Conservation (phyloP, 2,888 invertebrate genomes). For the Oligia strigilis region DNA sequence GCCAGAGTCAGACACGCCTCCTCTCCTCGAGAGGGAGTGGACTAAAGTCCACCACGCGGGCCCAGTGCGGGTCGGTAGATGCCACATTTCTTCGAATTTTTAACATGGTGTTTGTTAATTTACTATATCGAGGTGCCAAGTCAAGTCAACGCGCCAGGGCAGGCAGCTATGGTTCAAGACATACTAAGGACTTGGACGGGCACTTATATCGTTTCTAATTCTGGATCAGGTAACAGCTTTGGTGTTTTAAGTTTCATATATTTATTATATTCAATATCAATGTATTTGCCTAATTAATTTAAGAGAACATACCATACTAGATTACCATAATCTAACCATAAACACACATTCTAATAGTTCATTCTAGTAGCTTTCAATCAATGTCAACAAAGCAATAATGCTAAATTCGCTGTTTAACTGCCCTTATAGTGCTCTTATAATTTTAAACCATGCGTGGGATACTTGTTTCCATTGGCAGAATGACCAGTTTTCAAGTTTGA, state of each 20-base stretch:
- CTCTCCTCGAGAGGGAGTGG: not conserved
- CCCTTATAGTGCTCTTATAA: not conserved
- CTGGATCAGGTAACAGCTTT: conserved; percentile 33
- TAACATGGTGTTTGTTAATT: conserved; percentile 9
- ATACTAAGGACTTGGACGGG: conserved; percentile 36
- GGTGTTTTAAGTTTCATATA: conserved; percentile 38
- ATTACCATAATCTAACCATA: conserved; percentile 39
- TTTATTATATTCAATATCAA: conserved; percentile 34
- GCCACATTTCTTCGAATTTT: not conserved
- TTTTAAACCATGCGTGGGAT: not conserved
- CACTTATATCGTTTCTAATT: conserved; percentile 9
- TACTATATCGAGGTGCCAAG: not conserved
- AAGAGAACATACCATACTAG: conserved; percentile 32
- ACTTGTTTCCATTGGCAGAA: not conserved
- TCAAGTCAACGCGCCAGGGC: conserved; percentile 17
- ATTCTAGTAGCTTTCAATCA: conserved; percentile 28
- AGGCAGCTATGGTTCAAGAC: conserved; percentile 32
- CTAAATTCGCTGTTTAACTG: not conserved
- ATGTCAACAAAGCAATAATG: conserved; percentile 15
- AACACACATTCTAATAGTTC: conserved; percentile 39
- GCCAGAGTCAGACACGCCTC: not conserved
- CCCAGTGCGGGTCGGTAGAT: not conserved
- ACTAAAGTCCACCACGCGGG: not conserved
- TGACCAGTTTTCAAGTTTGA: not conserved
- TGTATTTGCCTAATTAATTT: conserved; percentile 30